Evolutionary conservation across 2,113 vertebrate species (phyloP), one percentile per base, ranked within the genome.

Genomic region (Lophochroa leadbeateri): DNA sequence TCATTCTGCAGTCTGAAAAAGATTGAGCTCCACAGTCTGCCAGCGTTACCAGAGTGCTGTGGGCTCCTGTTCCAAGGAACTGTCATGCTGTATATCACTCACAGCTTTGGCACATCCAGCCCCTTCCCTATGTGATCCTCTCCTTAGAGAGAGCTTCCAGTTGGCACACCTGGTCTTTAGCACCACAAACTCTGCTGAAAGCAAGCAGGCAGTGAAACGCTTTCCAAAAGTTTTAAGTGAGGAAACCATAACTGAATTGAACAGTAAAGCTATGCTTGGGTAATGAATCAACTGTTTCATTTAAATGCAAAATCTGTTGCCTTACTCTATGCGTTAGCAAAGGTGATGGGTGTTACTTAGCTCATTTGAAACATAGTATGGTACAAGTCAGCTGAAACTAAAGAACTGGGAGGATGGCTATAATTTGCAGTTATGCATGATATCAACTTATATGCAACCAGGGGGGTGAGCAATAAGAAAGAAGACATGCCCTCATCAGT

Each of bases 1-100:
- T 91, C 74, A 55, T 95, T 96, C 96, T 81, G 60, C 60, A 82
- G 58, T 68, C 47, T 72, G 76, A 67, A 91, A 95, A 96, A 70
- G 75, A 23, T 78, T 55, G 27, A 92, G 47, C 27, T 55, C 68
- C 35, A 17, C 60, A 57, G 53, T 11, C 53, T 87, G 86, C 83
- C 88, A 64, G 64, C 2, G 3, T 46, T 74, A 47, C 61, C 57
- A 12, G 43, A 81, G 65, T 3, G 55, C 69, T 46, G 15, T 0
- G 14, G 60, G 29, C 46, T 94, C 44, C 53, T 3, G 2, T 78
- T 95, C 84, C 74, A 69, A 86, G 74, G 92, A 95, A 6, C 67
- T 90, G 91, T 63, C 77, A 81, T 3, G 2, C 72, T 2, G 16
- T 43, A 7, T n/a, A 41, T 81, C 31, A 55, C 14, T 83, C 57